Percentiles rank a stretch among this genome's conserved stretches.
These are phyloP conservation scores for Molanna angustata DNA, from an alignment of 2,888 invertebrate species.

Conservation along the genomic window DNA sequence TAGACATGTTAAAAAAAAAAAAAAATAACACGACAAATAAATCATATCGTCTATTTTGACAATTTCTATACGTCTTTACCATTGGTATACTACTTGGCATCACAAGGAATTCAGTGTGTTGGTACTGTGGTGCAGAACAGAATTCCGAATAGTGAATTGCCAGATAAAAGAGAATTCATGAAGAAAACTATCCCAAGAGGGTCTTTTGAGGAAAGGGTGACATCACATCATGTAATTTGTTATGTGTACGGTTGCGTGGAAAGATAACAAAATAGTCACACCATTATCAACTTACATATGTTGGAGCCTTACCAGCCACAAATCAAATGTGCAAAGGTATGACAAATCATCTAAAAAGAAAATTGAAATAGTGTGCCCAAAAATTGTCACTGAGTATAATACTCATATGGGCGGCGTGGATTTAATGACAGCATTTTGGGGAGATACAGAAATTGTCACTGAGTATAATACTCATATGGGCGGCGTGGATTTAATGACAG, in stretches of 20 bases:
- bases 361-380: conserved; percentile 28
- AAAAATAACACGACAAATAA: too few relatives aligned
- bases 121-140: conserved; percentile 32
- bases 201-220: conserved; percentile 38
- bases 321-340: conserved; percentile 26
- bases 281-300: conserved; percentile 24
- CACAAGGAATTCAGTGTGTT: conserved; percentile 28
- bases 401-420: conserved; percentile 34
- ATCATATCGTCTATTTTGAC: conserved; percentile 33
- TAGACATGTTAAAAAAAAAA: too few relatives aligned
- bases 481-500: too few relatives aligned
- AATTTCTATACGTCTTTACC: conserved; percentile 30
- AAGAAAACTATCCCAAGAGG: conserved; percentile 39
- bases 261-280: conserved; percentile 4
- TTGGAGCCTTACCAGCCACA: conserved; percentile 26
- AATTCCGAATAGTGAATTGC: conserved; percentile 29
- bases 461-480: too few relatives aligned
- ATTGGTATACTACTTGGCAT: conserved; percentile 26
- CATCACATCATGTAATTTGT: conserved; percentile 37
- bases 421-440: conserved; percentile 32
- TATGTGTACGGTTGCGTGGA: conserved; percentile 1
- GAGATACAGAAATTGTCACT: conserved; percentile 29
- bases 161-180: conserved; percentile 37
- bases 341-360: conserved; percentile 31
- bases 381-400: conserved; percentile 35